Conservation (phyloP, 2,797 vertebrate species). For the Eidolon dupreanum region DNA sequence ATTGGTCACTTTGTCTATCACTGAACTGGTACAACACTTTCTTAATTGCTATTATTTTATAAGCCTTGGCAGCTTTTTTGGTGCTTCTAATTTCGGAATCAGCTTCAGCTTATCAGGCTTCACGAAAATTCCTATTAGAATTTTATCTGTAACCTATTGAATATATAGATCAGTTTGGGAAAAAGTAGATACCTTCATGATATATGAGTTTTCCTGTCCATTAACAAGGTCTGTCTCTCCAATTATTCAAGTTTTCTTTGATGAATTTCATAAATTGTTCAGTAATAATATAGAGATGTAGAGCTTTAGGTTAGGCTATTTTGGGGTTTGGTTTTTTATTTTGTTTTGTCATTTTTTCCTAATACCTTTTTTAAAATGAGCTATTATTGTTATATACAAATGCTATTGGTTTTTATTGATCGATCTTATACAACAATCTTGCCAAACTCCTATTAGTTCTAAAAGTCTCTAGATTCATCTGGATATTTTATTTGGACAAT, state of each 20-base stretch:
- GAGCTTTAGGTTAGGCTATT: background rate
- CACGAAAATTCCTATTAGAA: background rate
- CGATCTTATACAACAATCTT: background rate
- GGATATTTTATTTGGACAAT: background rate
- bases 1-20: background rate
- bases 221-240: background rate
- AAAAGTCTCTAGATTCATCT: background rate
- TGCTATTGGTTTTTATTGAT: background rate
- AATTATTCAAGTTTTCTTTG: background rate
- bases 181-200: background rate
- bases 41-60: background rate
- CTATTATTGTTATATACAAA: background rate
- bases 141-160: background rate
- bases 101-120: background rate
- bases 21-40: background rate
- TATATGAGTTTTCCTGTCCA: background rate
- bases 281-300: background rate
- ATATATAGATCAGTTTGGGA: background rate
- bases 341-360: background rate
- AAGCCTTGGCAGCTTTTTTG: background rate
- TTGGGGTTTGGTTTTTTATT: background rate
- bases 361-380: background rate
- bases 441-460: background rate
- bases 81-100: background rate
- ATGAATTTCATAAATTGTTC: conserved; percentile 11